Conservation (phyloP, 1,140 invertebrate genomes). For the Hyles vespertilio region DNA sequence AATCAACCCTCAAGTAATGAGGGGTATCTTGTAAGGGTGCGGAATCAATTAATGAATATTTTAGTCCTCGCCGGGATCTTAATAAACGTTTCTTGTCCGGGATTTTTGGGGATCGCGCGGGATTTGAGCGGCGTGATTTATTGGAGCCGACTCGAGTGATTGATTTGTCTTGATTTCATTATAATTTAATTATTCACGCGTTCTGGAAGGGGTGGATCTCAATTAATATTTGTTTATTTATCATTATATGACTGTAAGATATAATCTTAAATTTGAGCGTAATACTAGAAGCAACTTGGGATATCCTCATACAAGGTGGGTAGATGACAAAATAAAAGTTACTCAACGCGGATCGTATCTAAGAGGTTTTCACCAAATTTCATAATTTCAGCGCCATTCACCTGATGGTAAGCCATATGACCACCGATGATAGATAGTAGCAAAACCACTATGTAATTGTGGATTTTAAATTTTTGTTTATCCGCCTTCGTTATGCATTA, state of each 20-base stretch:
- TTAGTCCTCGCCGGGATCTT: constrained; percentile 51
- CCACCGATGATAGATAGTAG: too few species aligned
- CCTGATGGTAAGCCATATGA: too few species aligned
- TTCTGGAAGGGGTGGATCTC: constrained; percentile 8
- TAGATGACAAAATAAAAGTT: too few species aligned
- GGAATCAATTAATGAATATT: constrained; percentile 72
- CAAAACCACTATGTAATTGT: too few species aligned
- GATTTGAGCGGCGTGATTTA: constrained; percentile 46
- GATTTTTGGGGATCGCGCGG: constrained; percentile 54
- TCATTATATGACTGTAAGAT: constrained; percentile 1
- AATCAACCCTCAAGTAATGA: constrained; percentile 63
- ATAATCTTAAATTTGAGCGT: neutral
- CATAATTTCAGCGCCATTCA: too few species aligned
- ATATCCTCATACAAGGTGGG: too few species aligned
- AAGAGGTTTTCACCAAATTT: too few species aligned
- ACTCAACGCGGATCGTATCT: too few species aligned
- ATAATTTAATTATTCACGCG: constrained; percentile 14
- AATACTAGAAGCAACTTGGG: neutral
- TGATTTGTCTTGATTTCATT: constrained; percentile 48
- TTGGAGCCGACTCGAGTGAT: constrained; percentile 34
- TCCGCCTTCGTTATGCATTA: too few species aligned
- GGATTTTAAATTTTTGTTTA: too few species aligned
- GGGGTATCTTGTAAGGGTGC: constrained; percentile 48
- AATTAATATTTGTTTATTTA: constrained; percentile 18
- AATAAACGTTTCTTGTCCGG: constrained; percentile 62